Base-by-base conservation (phyloP, 2,113 vertebrate species). In the Serinus canaria region DNA sequence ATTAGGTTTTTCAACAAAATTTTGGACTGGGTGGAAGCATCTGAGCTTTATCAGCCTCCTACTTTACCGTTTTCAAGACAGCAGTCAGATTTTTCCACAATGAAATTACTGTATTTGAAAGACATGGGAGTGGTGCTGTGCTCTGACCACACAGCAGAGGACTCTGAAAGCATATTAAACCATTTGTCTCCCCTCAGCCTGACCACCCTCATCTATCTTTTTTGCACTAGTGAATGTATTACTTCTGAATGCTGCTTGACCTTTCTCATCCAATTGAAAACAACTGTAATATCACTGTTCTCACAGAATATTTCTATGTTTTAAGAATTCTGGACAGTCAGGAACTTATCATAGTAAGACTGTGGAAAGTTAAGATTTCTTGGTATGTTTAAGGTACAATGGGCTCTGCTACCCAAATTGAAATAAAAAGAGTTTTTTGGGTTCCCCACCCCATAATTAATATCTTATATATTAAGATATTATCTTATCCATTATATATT, bases 361-460 rank as follows among this genome's bases (percentile, higher is more conserved):
- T 41, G 31, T 4, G 7, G 30, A 46, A 59, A 8, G 6, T 3
- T 80, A 21, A 70, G 56, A 28, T 43, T 58, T 69, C 39, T 67
- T 87, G 8, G 3, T 72, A 18, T 9, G 18, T 31, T 72, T 68
- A 35, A 67, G 55, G 28, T 55, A 30, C 11, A 37, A 18, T 41
- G 13, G 22, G 16, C 5, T 47, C 5, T 87, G 11, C 19, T 60
- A n/a, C 10, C 6, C 17, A 49, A 35, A 80, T 8, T 22, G 6
- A 83, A 78, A 75, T 24, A 75, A 39, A 19, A 31, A 21, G 1
- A 10, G 5, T 3, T 21, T 59, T 39, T 6, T 27, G 2, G 4
- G 4, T 21, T 6, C 5, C 25, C 11, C 2, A 33, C 2, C 6
- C 33, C 3, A 0, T 22, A 43, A 43, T 17, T 50, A 76, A 17